phyloP scores from a whole-genome alignment of 2,113 vertebrate species.

The Scomber colias region DNA sequence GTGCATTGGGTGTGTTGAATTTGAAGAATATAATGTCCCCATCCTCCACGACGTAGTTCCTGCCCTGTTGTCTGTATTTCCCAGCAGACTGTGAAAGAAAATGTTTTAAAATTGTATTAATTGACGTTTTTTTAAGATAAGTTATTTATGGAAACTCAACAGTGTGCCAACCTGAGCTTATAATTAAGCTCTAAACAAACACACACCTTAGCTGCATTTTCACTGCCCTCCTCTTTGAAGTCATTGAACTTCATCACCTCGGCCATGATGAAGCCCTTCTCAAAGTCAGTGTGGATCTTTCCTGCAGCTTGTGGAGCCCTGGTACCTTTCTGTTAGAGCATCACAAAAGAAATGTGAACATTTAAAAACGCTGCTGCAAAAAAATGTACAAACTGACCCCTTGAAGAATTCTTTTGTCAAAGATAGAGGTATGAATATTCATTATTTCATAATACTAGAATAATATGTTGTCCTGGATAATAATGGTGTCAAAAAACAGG shows the following conservation, averaged over 20 bases:
- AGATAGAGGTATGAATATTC: background rate
- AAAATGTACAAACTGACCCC: no score
- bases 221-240: slow-evolving; percentile 98
- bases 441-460: background rate
- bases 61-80: slow-evolving; percentile 98
- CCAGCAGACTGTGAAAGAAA: slow-evolving; percentile 90
- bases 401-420: no score
- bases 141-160: background rate
- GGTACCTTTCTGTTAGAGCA: slow-evolving; percentile 92
- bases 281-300: slow-evolving; percentile 99
- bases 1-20: slow-evolving; percentile 99
- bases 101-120: background rate
- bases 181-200: background rate
- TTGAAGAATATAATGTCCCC: slow-evolving; percentile 99
- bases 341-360: background rate
- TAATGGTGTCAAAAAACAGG: no score
- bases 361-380: background rate
- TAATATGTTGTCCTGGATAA: background rate
- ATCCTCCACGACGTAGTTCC: slow-evolving; percentile 97
- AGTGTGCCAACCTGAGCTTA: background rate
- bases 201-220: slow-evolving; percentile 93
- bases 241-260: slow-evolving; percentile 98
- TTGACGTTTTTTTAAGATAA: background rate
- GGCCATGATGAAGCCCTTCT: slow-evolving; percentile 99
- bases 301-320: slow-evolving; percentile 97